A percentile compares a stretch with the other conserved stretches of the same genome.
These are phyloP conservation scores for Stenchaetothrips biformis DNA, from an alignment of 2,888 invertebrate genomes.

Conservation along the genomic window DNA sequence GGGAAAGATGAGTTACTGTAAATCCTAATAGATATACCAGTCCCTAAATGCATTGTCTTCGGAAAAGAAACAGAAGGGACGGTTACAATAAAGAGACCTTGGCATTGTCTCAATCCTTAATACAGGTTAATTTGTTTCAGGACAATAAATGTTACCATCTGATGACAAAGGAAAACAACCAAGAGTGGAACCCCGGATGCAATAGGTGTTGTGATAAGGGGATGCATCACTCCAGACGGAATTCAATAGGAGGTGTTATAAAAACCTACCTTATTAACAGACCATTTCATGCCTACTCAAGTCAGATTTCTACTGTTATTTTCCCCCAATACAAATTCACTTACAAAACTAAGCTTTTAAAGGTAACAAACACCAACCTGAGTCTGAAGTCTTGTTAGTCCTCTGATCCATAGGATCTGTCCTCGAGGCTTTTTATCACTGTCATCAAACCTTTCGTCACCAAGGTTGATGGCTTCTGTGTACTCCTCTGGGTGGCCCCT, in stretches of 20 bases:
- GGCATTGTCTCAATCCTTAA: no score
- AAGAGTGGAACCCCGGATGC: no score
- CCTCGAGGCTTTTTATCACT: slow-evolving; percentile 94
- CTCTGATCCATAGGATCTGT: slow-evolving; percentile 99
- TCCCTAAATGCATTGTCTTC: no score
- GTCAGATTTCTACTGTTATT: not conserved
- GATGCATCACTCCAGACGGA: no score
- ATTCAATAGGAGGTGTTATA: not conserved
- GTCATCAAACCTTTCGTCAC: slow-evolving; percentile 82
- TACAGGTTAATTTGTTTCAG: no score
- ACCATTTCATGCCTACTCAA: slow-evolving; percentile 20
- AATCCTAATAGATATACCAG: no score
- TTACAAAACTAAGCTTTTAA: not conserved
- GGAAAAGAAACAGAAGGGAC: no score
- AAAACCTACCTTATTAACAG: slow-evolving; percentile 1
- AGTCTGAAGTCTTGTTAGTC: slow-evolving; percentile 91
- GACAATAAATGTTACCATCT: not conserved
- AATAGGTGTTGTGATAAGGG: no score
- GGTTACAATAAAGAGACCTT: no score
- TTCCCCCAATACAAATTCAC: not conserved
- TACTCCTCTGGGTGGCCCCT: slow-evolving; percentile 88
- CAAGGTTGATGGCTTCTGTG: slow-evolving; percentile 76
- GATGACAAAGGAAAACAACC: not conserved
- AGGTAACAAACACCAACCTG: slow-evolving; percentile 64
- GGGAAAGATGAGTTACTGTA: no score